Evolutionary conservation across 2,888 invertebrate species (phyloP).

Genomic region (Platyscelio sp.): DNA sequence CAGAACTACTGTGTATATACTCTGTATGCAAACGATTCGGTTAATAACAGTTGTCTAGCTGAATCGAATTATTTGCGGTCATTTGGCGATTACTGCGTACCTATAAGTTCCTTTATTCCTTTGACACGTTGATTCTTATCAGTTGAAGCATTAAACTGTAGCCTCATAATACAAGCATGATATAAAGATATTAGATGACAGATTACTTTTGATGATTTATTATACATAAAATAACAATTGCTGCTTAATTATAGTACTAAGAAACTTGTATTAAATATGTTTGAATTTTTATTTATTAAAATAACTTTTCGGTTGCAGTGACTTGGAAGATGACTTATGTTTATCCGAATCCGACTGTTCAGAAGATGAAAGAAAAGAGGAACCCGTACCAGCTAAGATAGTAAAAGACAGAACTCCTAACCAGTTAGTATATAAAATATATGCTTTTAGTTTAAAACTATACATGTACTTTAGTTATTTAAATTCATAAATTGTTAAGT

Average conservation of each 20-base stretch:
- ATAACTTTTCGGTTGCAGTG: constrained; percentile 27
- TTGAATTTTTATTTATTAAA: not conserved
- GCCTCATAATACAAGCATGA: too few species aligned
- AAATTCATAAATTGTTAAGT: too few species aligned
- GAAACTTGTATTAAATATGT: too few species aligned
- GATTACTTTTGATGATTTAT: too few species aligned
- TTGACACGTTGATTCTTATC: constrained; percentile 20
- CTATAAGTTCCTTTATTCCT: constrained; percentile 22
- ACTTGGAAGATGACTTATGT: constrained; percentile 46
- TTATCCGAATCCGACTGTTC: constrained; percentile 53
- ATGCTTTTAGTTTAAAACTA: too few species aligned
- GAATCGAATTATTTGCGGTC: constrained; percentile 37
- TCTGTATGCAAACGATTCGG: constrained; percentile 6
- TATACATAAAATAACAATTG: too few species aligned
- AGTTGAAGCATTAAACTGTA: not conserved
- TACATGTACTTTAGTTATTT: too few species aligned
- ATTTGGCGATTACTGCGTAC: constrained; percentile 21
- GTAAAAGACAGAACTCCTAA: constrained; percentile 32
- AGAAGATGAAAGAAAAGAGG: constrained; percentile 43
- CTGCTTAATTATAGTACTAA: too few species aligned
- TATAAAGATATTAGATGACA: too few species aligned
- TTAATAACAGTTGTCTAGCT: not conserved
- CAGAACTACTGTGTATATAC: too few species aligned
- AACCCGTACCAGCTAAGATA: constrained; percentile 14
- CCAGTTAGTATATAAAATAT: constrained; percentile 26